Evolutionary conservation across 2,113 vertebrate species (phyloP).

Genomic region (Chitala chitala): DNA sequence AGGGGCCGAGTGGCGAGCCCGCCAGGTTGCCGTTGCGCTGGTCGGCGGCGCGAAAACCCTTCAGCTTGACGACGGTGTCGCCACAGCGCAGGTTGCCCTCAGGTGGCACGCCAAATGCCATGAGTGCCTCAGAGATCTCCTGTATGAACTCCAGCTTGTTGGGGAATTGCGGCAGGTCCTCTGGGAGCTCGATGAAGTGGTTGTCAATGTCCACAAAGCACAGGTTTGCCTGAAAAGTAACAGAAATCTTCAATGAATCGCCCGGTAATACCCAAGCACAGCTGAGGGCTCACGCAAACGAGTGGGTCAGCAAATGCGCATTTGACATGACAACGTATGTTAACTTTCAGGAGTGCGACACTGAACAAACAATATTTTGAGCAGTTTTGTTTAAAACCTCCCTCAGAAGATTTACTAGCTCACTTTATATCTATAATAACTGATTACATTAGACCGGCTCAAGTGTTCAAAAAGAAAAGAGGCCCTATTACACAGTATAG

Average conservation of each 20-base stretch:
- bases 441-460: conserved; percentile 17
- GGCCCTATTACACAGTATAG: not conserved
- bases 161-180: conserved; percentile 95
- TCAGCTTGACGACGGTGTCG: conserved; percentile 77
- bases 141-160: conserved; percentile 97
- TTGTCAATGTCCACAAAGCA: conserved; percentile 99
- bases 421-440: not conserved
- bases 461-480: conserved; percentile 12
- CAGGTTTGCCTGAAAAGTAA: conserved; percentile 83
- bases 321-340: no score
- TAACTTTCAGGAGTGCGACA: conserved; percentile 4
- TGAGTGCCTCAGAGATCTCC: conserved; percentile 91
- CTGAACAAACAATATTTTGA: not conserved
- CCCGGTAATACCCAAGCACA: no score
- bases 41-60: conserved; percentile 77
- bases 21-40: conserved; percentile 92
- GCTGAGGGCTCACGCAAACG: no score
- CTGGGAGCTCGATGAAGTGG: conserved; percentile 93
- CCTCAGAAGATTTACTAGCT: not conserved
- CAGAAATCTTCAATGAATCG: not conserved
- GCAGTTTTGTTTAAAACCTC: no score
- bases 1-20: conserved; percentile 80
- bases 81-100: conserved; percentile 84
- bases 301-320: no score
- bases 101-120: conserved; percentile 84